Base-by-base conservation (phyloP, 2,113 vertebrate species). In the Psittacus erithacus region DNA sequence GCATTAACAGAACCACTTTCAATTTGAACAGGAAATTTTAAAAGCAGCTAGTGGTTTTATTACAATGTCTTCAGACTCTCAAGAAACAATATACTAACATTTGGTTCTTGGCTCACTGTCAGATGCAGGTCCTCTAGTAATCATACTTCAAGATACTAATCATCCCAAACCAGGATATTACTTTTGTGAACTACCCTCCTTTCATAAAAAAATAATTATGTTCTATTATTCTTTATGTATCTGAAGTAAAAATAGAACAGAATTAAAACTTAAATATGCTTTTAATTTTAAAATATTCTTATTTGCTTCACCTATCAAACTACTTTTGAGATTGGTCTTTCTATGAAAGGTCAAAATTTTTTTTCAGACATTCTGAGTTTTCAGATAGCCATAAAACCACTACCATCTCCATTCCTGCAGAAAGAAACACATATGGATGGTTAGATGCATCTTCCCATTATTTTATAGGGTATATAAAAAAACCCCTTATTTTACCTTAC, bases 401-500 rank as follows among this genome's bases (percentile, higher is more conserved):
- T 13, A 64, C 3, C 18, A 82, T n/a, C n/a, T 68, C 55, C 50
- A 77, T 25, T 86, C 6, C 2, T 1, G 5, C 24, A 73, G 20
- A 77, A 90, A 74, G 7, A 82, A 53, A 77, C 4, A 67, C 0
- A 1, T 9, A 87, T 4, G 35, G 43, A 68, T 44, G 10, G 7
- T 15, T 38, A 23, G 6, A 81, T 33, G 4, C 5, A 82, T 20
- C n/a, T 82, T 70, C 70, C 38, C 7, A 3, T 47, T 47, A 82
- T 57, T 90, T 55, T 43, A 63, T 1, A 64, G 13, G 12, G 0
- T 2, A 75, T 39, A 27, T 29, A 2, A 16, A 78, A 74, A 74
- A 14, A 31, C 0, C 73, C 93, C 93, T 92, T 95, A 98, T 29
- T n/a, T 19, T 91, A 80, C 98, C 98, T 98, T 97, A 64, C 10